Evolutionary conservation across 1,140 invertebrate genomes (phyloP), one percentile per base, ranked within the genome.

Genomic region (Armadillidium nasatum): DNA sequence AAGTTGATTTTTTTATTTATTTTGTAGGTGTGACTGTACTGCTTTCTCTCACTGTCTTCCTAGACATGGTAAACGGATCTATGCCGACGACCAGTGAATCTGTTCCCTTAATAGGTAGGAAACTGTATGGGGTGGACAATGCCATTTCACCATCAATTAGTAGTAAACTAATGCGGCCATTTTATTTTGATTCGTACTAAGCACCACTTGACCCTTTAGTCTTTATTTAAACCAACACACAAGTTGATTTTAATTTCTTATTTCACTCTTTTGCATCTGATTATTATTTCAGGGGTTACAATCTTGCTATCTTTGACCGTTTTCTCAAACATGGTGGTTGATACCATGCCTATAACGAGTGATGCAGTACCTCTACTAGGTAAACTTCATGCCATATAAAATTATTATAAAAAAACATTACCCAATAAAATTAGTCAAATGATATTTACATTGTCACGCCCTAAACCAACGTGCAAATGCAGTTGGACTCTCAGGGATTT

Each of bases 61-160:
- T 91, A 84, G 86, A 91, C 81, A 86, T 91, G 82, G 85, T 91
- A 76, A 88, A 86, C 69, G 83, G 88, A 88, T 86, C 88, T 79
- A 89, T 90, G 82, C 89, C 89, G 73, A 88, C 88, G 66, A 90
- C 89, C 22, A 89, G 88, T 68, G 89, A 91, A 83, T 88, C 89
- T 73, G 93, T 95, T 88, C 93, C 93, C 88, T 87, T 95, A 90
- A 92, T 94, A 94, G 92, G 93, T 94, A 94, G 76, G 79, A 74
- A 80, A 75, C 76, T 68, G 73, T 71, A 74, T 54, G 66, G 23
- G 72, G 72, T 79, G 75, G 71, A 74, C 71, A 75, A 78, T 80
- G 77, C 79, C 79, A 80, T 80, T 80, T 80, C 79, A 80, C 79
- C 79, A 80, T 80, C 79, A 78, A 76, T 75, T 76, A 78, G 77